Evolutionary conservation across 2,113 vertebrate genomes (phyloP).

Genomic region (Condylura cristata): DNA sequence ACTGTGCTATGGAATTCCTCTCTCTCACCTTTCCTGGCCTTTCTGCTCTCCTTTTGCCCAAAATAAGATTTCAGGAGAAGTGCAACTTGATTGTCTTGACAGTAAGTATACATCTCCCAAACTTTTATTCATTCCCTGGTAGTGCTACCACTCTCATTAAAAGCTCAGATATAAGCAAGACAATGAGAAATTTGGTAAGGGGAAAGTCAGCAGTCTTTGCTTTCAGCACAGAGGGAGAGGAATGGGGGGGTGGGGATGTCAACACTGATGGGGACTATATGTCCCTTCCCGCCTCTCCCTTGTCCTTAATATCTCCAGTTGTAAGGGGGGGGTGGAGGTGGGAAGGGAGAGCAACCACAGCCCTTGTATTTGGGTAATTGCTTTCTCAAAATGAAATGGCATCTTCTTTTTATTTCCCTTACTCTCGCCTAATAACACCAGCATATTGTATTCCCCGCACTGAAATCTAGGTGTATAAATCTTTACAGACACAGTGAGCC

Average conservation of each 20-base stretch:
- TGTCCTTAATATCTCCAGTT: background rate
- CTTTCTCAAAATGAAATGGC: constrained; percentile 50
- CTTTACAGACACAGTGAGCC: constrained; percentile 70
- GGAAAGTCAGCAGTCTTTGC: background rate
- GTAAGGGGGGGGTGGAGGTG: background rate
- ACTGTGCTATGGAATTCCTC: background rate
- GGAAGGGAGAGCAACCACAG: background rate
- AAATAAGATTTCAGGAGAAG: constrained; percentile 45
- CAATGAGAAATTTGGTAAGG: background rate
- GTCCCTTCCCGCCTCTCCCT: background rate
- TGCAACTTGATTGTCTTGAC: constrained; percentile 23
- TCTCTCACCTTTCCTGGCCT: background rate
- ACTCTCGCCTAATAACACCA: constrained; percentile 72
- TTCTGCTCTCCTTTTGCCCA: background rate
- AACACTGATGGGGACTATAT: background rate
- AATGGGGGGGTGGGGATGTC: background rate
- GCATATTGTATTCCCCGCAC: constrained; percentile 68
- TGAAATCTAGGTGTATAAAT: constrained; percentile 80
- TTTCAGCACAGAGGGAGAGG: background rate
- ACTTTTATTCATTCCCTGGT: background rate
- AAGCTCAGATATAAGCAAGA: constrained; percentile 10
- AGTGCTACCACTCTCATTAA: constrained; percentile 20
- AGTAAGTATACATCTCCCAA: constrained; percentile 25
- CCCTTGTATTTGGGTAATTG: constrained; percentile 42
- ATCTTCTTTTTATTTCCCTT: constrained; percentile 75